Evolutionary conservation across 2,888 invertebrate genomes (phyloP), one percentile per base, ranked within the genome.

Genomic region (Thecophora atra): DNA sequence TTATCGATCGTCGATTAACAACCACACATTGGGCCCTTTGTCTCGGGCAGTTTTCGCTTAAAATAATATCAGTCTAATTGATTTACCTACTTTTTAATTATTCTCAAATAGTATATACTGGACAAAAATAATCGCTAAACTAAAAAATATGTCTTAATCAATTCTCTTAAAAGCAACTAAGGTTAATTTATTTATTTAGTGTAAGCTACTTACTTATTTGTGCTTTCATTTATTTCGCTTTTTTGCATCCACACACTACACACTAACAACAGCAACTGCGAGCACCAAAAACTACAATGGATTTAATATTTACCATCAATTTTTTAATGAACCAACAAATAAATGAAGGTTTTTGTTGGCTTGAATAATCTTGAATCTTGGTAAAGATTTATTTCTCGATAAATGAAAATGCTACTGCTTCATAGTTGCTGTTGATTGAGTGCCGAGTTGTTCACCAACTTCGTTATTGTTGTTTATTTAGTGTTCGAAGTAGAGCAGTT

Each of bases 191-290:
- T 54, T 19, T 3, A 21, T 21, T 58, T 17, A n/a, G n/a, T n/a
- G n/a, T 2, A 58, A 58, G 28, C 58, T 58, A 58, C 58, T 58
- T 58, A 58, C 58, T 24, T 58, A 26, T 58, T 58, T 58, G 2
- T 58, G 15, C 13, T 58, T 24, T 28, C 24, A 11, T 15, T 37
- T 37, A 37, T 2, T 37, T 37, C 37, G 11, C 37, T 8, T 37
- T 58, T 58, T 28, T 24, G 24, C 26, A 54, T 11, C 21, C 19
- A n/a, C n/a, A n/a, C n/a, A n/a, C n/a, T 11, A 54, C 15, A 54
- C 21, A 28, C 58, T 11, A 28, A 28, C 58, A 58, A 24, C 28
- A 28, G 28, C 28, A 58, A 58, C 28, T 28, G 28, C 58, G 26
- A 58, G 58, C 58, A 24, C 1, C 17, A 3, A 24, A 1, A 56